Percentiles rank a stretch among this genome's conserved stretches.
Conservation (phyloP, 2,113 vertebrate genomes). For the Chaetodon auriga region DNA sequence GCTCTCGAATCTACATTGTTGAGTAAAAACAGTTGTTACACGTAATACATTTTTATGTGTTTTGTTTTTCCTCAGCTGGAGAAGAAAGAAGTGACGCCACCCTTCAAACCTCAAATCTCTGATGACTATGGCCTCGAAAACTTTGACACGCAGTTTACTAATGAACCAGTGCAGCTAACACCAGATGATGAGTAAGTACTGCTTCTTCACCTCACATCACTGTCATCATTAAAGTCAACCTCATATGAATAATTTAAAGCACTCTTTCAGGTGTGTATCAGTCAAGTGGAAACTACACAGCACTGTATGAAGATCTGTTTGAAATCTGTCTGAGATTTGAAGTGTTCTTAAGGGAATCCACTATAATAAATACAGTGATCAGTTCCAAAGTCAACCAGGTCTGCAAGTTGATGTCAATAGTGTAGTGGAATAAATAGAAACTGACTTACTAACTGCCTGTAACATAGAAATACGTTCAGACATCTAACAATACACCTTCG, state of each 20-base stretch:
- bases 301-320: neutral
- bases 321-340: neutral
- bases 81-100: conserved; percentile 93
- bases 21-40: conserved; percentile 10
- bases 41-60: conserved; percentile 34
- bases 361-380: neutral
- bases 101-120: conserved; percentile 97
- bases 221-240: neutral
- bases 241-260: conserved; percentile 19
- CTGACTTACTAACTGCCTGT: no score
- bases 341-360: neutral
- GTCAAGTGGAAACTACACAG: neutral
- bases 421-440: neutral
- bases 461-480: no score
- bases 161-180: conserved; percentile 98
- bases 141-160: conserved; percentile 99
- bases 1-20: neutral
- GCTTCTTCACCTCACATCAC: neutral
- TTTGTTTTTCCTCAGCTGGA: conserved; percentile 87
- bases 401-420: neutral
- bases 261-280: neutral
- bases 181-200: conserved; percentile 93
- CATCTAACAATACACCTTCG: neutral
- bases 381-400: neutral
- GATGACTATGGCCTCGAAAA: conserved; percentile 98